Evolutionary conservation across 2,888 invertebrate genomes (phyloP), one percentile per base, ranked within the genome.

Genomic region (Scrobipalpa atriplicella): DNA sequence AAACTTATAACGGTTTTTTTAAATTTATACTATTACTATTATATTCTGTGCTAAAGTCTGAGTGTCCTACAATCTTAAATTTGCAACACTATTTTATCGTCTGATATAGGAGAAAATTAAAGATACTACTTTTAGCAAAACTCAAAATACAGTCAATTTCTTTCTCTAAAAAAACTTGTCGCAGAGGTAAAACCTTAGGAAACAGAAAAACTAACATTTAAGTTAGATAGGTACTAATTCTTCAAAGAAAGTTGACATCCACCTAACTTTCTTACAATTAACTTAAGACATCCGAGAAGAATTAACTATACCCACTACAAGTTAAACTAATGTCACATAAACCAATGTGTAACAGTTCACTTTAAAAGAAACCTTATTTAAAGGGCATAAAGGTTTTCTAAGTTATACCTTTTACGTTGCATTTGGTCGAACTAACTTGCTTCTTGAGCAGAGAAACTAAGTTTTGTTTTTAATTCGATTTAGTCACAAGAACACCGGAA

Each of bases 291-390:
- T 54, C 54, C 19, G 18, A 54, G 54, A 54, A 54, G 11, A 54
- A 54, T 54, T 54, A 54, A 18, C 54, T 54, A 16, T 47, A 47
- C 47, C 47, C 19, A 54, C 54, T 54, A 21, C 47, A 47, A 47
- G 47, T 47, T 47, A 47, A 43, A 47, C n/a, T 47, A 47, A n/a
- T 3, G n/a, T 47, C 47, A 3, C 47, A 5, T 29, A 29, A 29
- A 29, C 29, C 5, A 29, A 5, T 29, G 29, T 29, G 47, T 6
- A 5, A 16, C 13, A 13, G 41, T 11, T 3, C 43, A n/a, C 2
- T 43, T 47, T 47, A 47, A 47, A 47, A 47, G n/a, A 47, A 47
- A 47, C 47, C 16, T 47, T 47, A 10, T n/a, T 7, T 1, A n/a
- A 47, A 16, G 47, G 16, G n/a, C 47, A 47, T 16, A 43, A n/a